These are phyloP conservation scores for Adela reaumurella DNA, from an alignment of 2,888 invertebrate genomes.

Conservation along the genomic window DNA sequence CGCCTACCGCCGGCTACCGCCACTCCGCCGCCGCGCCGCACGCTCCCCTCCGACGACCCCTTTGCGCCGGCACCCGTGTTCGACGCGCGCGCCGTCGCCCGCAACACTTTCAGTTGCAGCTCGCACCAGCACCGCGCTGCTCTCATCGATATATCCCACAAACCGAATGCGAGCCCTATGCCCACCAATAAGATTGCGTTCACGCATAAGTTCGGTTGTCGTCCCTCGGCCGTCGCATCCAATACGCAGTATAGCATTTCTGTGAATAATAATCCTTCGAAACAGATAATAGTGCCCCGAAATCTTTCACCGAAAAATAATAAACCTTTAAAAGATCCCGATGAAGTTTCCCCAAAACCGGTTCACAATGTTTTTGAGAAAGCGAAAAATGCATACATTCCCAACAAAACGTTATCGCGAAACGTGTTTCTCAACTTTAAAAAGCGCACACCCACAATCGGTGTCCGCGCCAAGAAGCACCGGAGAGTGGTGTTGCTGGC, in stretches of 20 bases:
- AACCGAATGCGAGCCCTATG: slow-evolving; percentile 32
- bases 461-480: slow-evolving; percentile 52
- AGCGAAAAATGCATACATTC: slow-evolving; percentile 42
- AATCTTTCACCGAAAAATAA: slow-evolving; percentile 35
- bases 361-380: slow-evolving; percentile 41
- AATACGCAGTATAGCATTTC: slow-evolving; percentile 24
- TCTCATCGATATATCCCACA: slow-evolving; percentile 36
- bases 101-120: too few species aligned
- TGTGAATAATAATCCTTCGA: slow-evolving; percentile 27
- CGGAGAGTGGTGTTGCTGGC: slow-evolving; percentile 51
- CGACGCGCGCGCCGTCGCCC: too few species aligned
- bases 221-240: slow-evolving; percentile 31
- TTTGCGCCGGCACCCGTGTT: slow-evolving; percentile 52
- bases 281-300: slow-evolving; percentile 23
- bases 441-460: slow-evolving; percentile 37
- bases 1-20: slow-evolving; percentile 3
- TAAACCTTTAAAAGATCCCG: slow-evolving; percentile 27
- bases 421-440: slow-evolving; percentile 48
- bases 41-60: slow-evolving; percentile 26
- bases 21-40: slow-evolving; percentile 3
- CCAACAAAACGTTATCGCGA: slow-evolving; percentile 39
- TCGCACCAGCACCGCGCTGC: too few species aligned
- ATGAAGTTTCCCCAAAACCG: slow-evolving; percentile 34
- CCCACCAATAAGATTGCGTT: slow-evolving; percentile 42
- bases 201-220: slow-evolving; percentile 44